Evolutionary conservation across 2,797 vertebrate genomes (phyloP).

Genomic region (Hoplostethus atlanticus): DNA sequence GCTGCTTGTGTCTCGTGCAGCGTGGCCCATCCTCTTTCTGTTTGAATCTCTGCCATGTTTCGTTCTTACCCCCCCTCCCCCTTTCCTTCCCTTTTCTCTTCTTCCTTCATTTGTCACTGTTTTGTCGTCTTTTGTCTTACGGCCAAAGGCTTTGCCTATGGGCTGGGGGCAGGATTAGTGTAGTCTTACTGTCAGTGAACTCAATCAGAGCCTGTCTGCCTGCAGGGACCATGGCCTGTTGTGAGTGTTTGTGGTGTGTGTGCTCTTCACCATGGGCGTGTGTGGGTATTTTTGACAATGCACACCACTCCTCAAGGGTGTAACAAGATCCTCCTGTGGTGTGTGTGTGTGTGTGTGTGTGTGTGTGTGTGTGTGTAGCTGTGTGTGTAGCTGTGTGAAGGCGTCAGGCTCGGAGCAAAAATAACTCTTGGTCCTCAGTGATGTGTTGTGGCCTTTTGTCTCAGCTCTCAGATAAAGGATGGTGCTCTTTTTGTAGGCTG

Average conservation of each 20-base stretch:
- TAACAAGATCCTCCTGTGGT: slow-evolving; percentile 57
- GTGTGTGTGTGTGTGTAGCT: too few species aligned
- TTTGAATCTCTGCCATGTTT: slow-evolving; percentile 42
- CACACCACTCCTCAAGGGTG: slow-evolving; percentile 55
- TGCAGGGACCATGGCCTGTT: background rate
- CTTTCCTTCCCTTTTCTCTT: slow-evolving; percentile 49
- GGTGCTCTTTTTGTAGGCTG: slow-evolving; percentile 52
- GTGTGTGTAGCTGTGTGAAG: slow-evolving; percentile 50
- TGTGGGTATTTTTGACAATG: slow-evolving; percentile 5
- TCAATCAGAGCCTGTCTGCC: slow-evolving; percentile 10
- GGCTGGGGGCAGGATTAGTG: background rate
- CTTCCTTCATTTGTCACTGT: slow-evolving; percentile 49
- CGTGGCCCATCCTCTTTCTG: slow-evolving; percentile 47
- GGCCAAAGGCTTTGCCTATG: slow-evolving; percentile 49
- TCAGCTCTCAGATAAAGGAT: slow-evolving; percentile 65
- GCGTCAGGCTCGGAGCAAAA: slow-evolving; percentile 51
- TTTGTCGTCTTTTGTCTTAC: slow-evolving; percentile 63
- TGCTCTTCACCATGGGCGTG: background rate
- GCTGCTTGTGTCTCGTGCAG: slow-evolving; percentile 8
- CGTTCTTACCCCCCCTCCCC: slow-evolving; percentile 39
- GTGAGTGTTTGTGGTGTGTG: slow-evolving; percentile 3
- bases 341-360: slow-evolving; percentile 8
- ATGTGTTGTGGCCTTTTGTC: slow-evolving; percentile 71
- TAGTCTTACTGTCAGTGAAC: slow-evolving; percentile 28
- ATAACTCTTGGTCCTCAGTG: slow-evolving; percentile 54